Conservation (phyloP, 2,113 vertebrate genomes). For the Megaceryle torquata region DNA sequence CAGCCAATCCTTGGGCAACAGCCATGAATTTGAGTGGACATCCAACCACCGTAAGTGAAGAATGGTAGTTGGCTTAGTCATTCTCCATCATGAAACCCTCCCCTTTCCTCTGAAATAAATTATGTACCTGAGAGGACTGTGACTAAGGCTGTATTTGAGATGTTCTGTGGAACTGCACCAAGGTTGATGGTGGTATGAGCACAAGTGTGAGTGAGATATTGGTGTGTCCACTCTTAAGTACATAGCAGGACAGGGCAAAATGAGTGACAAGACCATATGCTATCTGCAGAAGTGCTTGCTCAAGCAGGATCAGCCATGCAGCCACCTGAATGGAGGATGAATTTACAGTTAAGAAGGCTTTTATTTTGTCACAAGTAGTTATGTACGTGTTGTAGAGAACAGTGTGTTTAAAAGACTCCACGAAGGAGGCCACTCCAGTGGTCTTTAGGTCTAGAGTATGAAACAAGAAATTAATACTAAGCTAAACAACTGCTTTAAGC, state of each 20-base stretch:
- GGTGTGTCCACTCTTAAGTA: not conserved
- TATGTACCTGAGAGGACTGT: not conserved
- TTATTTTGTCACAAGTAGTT: not conserved
- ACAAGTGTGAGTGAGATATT: accelerated
- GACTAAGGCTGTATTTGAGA: not conserved
- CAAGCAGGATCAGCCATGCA: not conserved
- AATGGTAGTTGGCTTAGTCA: not conserved
- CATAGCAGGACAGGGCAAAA: not conserved
- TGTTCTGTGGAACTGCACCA: not conserved
- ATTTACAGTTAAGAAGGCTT: not conserved
- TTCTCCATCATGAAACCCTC: not conserved
- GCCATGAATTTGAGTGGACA: not conserved
- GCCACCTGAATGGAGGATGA: not conserved
- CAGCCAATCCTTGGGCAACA: not conserved
- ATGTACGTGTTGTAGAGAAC: not conserved
- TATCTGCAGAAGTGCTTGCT: not conserved
- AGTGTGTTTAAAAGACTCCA: not conserved
- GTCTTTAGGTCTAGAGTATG: not conserved
- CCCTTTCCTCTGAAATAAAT: not conserved
- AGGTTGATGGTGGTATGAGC: not conserved
- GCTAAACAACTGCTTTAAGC: not conserved
- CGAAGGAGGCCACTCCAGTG: not conserved
- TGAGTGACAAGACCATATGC: accelerated
- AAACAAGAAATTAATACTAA: not conserved
- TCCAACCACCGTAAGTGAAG: not conserved